phyloP scores from a whole-genome alignment of 2,113 vertebrate genomes.

The Rhineura floridana region DNA sequence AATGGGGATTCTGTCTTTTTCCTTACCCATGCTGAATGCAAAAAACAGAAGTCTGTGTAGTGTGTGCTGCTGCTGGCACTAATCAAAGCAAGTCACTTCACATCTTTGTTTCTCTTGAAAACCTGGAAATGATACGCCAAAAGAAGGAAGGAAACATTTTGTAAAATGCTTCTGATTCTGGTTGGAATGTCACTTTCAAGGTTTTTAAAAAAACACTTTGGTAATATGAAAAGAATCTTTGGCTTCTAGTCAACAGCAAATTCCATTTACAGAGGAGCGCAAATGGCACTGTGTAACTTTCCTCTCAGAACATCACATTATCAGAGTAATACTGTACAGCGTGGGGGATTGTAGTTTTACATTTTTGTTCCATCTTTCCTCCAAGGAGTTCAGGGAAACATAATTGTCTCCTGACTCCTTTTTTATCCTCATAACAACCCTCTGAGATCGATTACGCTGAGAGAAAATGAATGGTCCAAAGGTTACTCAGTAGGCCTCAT shows the following conservation, averaged over 20 bases:
- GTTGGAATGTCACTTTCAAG: background rate
- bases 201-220: background rate
- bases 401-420: too few relatives aligned
- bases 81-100: background rate
- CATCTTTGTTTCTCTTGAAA: background rate
- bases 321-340: background rate
- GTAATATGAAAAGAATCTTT: background rate
- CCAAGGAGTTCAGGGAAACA: too few relatives aligned
- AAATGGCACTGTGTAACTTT: background rate
- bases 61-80: background rate
- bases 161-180: background rate
- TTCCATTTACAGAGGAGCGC: background rate
- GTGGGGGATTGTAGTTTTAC: background rate
- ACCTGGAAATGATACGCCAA: background rate
- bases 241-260: background rate
- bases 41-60: background rate
- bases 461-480: background rate
- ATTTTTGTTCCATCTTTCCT: too few relatives aligned
- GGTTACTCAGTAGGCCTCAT: background rate
- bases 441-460: background rate
- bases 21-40: background rate
- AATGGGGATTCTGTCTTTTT: accelerated
- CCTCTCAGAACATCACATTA: background rate
- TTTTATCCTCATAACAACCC: too few relatives aligned
- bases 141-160: background rate